These are phyloP conservation scores for Heloderma charlesbogerti DNA, from an alignment of 2,113 vertebrate genomes.

Conservation along the genomic window DNA sequence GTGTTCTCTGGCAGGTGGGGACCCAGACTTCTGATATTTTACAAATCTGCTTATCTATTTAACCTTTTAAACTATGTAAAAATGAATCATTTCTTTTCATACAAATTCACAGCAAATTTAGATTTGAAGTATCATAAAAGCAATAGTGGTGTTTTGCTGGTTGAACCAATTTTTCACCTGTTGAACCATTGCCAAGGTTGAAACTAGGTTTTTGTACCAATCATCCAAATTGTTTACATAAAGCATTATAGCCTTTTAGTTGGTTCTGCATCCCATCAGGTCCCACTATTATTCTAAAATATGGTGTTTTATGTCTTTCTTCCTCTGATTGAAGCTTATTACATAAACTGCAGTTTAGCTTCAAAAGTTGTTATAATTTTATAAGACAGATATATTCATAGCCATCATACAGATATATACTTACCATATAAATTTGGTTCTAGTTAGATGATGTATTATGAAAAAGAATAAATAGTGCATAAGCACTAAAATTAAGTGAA, in stretches of 20 bases:
- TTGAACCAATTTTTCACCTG: not conserved
- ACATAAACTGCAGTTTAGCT: slow-evolving; percentile 36
- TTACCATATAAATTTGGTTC: slow-evolving; percentile 7
- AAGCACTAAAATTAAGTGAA: slow-evolving; percentile 33
- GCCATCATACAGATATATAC: not conserved
- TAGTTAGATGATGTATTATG: not conserved
- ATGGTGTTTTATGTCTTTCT: slow-evolving; percentile 33
- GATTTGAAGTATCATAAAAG: slow-evolving; percentile 34
- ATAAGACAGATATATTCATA: slow-evolving; percentile 2
- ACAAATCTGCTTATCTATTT: not conserved
- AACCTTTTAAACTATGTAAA: slow-evolving; percentile 34
- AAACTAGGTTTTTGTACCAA: slow-evolving; percentile 47
- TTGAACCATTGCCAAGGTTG: slow-evolving; percentile 47
- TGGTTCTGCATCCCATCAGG: slow-evolving; percentile 38
- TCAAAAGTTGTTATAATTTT: slow-evolving; percentile 34
- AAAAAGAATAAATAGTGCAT: slow-evolving; percentile 37
- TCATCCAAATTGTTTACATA: slow-evolving; percentile 60
- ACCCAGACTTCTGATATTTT: not conserved
- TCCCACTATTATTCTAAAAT: slow-evolving; percentile 49
- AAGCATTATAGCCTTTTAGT: slow-evolving; percentile 41
- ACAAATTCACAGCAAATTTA: slow-evolving; percentile 26
- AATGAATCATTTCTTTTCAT: not conserved
- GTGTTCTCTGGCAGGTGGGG: too few species aligned
- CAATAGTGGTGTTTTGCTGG: slow-evolving; percentile 41
- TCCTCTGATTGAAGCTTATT: slow-evolving; percentile 44